Evolutionary conservation across 1,140 invertebrate species (phyloP).

Genomic region (Saccostrea cuccullata): DNA sequence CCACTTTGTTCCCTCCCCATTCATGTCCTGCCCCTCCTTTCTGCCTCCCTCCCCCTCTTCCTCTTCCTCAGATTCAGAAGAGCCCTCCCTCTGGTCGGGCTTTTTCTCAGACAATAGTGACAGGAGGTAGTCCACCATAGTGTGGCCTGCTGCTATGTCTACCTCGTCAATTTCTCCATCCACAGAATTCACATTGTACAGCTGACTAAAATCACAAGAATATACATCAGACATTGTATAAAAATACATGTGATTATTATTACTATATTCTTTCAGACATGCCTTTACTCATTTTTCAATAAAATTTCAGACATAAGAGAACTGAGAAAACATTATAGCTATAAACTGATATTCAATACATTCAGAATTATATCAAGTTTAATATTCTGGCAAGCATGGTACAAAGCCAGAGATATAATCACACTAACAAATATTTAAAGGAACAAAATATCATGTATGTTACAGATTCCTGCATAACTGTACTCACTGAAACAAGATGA

Average conservation of each 20-base stretch:
- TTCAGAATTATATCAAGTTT: too few relatives aligned
- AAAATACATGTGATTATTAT: background rate
- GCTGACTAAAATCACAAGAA: constrained; percentile 42
- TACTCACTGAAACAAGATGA: constrained; percentile 44
- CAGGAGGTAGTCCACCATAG: constrained; percentile 41
- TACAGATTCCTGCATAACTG: background rate
- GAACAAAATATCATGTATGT: background rate
- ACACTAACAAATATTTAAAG: too few relatives aligned
- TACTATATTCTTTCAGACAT: too few relatives aligned
- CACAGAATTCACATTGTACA: constrained; percentile 47
- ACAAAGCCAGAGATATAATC: too few relatives aligned
- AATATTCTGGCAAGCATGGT: too few relatives aligned
- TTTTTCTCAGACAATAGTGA: constrained; percentile 38
- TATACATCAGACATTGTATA: background rate
- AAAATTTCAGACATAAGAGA: too few relatives aligned
- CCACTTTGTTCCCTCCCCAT: too few relatives aligned
- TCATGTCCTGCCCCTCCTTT: background rate
- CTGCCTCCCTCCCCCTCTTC: background rate
- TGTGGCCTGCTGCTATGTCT: constrained; percentile 22
- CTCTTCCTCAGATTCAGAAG: background rate
- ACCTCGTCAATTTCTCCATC: constrained; percentile 51
- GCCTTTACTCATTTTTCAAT: too few relatives aligned
- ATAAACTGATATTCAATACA: too few relatives aligned
- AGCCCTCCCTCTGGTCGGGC: background rate
- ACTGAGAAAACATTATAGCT: too few relatives aligned